phyloP scores from a whole-genome alignment of 2,797 vertebrate genomes.

The Molossus alvarezi region DNA sequence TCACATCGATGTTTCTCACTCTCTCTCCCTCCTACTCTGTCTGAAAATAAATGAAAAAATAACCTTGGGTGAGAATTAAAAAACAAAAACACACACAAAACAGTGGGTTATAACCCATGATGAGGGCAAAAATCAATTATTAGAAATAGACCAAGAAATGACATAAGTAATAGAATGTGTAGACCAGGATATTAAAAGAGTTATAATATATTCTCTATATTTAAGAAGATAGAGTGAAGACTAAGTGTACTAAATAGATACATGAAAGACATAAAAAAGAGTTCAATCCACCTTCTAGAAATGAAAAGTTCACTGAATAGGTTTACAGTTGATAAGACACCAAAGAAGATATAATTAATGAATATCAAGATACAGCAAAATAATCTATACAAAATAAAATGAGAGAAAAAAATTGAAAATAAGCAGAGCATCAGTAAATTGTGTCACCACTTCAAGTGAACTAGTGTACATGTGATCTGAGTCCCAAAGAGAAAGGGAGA shows the following conservation, averaged over 20 bases:
- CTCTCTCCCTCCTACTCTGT: too few relatives aligned
- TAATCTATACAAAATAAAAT: not conserved
- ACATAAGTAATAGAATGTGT: not conserved
- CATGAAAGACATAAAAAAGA: not conserved
- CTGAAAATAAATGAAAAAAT: too few relatives aligned
- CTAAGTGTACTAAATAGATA: not conserved
- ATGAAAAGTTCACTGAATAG: not conserved
- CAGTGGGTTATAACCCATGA: not conserved
- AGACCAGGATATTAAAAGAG: not conserved
- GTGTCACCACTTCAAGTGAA: not conserved
- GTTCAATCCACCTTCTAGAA: not conserved
- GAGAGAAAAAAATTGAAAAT: not conserved
- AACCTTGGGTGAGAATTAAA: too few relatives aligned
- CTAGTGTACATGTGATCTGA: not conserved
- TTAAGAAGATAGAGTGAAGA: not conserved
- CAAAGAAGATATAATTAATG: not conserved
- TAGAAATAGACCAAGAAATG: constrained; percentile 1
- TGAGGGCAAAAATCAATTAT: constrained; percentile 13
- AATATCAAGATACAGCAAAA: not conserved
- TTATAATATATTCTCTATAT: not conserved
- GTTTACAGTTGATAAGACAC: not conserved
- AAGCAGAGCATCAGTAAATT: not conserved
- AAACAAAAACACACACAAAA: too few relatives aligned
- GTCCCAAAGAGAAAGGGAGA: not conserved
- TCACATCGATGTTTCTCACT: too few relatives aligned